phyloP scores from a whole-genome alignment of 2,888 invertebrate species.

The Hydroisotoma schaefferi region DNA sequence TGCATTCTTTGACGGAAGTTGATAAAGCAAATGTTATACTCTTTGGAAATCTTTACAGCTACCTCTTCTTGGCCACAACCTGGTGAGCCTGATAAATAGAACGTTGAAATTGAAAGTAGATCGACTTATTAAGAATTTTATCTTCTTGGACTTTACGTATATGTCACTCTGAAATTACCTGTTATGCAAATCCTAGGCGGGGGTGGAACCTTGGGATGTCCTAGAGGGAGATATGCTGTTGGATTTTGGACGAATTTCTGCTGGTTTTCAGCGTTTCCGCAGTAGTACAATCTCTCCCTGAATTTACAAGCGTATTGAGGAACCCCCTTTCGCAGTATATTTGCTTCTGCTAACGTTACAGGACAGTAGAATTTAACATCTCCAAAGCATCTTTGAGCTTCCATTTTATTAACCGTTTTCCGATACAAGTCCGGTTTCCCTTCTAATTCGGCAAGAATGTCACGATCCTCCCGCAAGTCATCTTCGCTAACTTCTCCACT shows the following conservation, averaged over 20 bases:
- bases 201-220: constrained; percentile 17
- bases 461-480: constrained; percentile 4
- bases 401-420: constrained; percentile 18
- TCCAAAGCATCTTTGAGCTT: constrained; percentile 55
- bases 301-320: constrained; percentile 27
- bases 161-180: constrained; percentile 3
- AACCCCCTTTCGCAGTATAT: constrained; percentile 61
- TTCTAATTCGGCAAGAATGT: constrained; percentile 12
- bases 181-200: constrained; percentile 43
- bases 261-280: constrained; percentile 14
- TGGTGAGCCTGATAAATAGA: constrained; percentile 20
- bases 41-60: constrained; percentile 21
- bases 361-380: constrained; percentile 63
- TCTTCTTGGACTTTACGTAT: neutral
- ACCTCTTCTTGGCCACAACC: constrained; percentile 40
- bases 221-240: constrained; percentile 15
- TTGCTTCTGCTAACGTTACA: constrained; percentile 58
- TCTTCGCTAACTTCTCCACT: neutral
- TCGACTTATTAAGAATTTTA: neutral
- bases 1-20: constrained; percentile 42
- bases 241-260: constrained; percentile 28
- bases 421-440: constrained; percentile 30
- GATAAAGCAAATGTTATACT: constrained; percentile 34
- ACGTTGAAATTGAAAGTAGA: neutral
- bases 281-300: constrained; percentile 33